Evolutionary conservation across 2,888 invertebrate species (phyloP).

Genomic region (Craniophora ligustri): DNA sequence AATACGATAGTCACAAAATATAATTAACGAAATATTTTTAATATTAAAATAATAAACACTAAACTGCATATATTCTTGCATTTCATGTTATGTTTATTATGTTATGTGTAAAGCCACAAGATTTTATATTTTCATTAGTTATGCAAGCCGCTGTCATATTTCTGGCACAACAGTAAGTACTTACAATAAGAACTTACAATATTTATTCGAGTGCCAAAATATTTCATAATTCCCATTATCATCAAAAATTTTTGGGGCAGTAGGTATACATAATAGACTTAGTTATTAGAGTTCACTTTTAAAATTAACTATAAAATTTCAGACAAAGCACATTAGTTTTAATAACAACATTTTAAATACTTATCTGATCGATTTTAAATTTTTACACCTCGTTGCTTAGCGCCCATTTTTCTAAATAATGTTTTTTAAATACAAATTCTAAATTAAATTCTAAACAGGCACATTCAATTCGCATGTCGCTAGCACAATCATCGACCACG

Average conservation of each 20-base stretch:
- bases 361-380: neutral
- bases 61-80: no score
- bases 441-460: conserved; percentile 60
- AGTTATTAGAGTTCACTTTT: neutral
- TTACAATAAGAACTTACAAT: neutral
- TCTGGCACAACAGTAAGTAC: neutral
- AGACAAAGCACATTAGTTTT: no score
- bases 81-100: no score
- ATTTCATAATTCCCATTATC: neutral
- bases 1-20: no score
- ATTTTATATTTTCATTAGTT: no score
- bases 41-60: no score
- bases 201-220: neutral
- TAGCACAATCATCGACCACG: conserved; percentile 74
- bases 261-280: neutral
- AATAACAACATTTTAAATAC: conserved; percentile 3
- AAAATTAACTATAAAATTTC: no score
- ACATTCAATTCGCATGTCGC: conserved; percentile 81
- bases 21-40: no score
- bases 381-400: conserved; percentile 32
- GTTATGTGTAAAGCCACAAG: no score
- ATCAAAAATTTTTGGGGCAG: neutral
- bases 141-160: neutral
- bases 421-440: conserved; percentile 26
- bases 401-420: conserved; percentile 33